These are phyloP conservation scores for Helogale parvula DNA, from an alignment of 2,113 vertebrate species.

Conservation along the genomic window DNA sequence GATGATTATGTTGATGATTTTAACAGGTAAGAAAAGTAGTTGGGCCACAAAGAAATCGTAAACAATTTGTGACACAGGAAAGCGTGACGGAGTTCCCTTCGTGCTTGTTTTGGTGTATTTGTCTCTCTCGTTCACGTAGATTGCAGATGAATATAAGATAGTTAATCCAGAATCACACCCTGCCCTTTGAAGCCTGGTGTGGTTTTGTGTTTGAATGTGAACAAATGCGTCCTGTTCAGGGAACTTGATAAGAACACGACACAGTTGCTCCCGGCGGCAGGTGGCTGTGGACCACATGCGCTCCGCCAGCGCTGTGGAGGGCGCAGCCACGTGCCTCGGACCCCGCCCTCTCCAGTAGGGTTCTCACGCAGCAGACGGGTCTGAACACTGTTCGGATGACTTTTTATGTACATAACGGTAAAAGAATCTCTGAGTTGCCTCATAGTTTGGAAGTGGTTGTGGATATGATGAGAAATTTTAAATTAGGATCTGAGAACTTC, in stretches of 20 bases:
- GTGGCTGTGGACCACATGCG: not conserved
- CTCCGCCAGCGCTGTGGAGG: accelerated
- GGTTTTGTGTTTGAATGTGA: not conserved
- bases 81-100: accelerated
- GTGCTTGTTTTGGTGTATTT: not conserved
- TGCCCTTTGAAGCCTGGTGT: not conserved
- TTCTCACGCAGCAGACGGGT: not conserved
- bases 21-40: slow-evolving; percentile 89
- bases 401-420: not conserved
- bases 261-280: not conserved
- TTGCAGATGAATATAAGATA: not conserved
- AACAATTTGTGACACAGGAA: not conserved
- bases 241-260: not conserved
- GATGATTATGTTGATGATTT: slow-evolving; percentile 96
- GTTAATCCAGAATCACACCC: not conserved
- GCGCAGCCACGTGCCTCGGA: not conserved
- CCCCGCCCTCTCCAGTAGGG: not conserved
- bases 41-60: not conserved
- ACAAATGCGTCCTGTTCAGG: accelerated
- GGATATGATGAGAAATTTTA: not conserved
- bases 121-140: not conserved
- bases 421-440: not conserved
- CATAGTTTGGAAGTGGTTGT: not conserved
- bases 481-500: not conserved
- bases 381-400: not conserved